Conservation (phyloP, 2,797 vertebrate species). For the Urocyon cinereoargenteus region DNA sequence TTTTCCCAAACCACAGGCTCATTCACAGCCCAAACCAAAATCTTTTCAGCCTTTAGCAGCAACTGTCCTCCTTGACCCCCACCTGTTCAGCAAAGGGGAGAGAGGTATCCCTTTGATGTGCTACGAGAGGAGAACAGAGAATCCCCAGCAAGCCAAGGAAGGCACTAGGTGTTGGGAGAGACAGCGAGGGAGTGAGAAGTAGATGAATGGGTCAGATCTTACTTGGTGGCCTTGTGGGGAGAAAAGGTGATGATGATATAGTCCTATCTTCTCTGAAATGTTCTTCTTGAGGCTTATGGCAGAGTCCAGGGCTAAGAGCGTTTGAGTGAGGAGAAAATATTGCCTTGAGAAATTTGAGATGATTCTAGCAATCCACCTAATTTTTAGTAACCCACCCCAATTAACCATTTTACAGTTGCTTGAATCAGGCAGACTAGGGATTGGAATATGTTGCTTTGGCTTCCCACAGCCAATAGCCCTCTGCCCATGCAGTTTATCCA, state of each 20-base stretch:
- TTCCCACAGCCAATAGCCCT: slow-evolving; percentile 3
- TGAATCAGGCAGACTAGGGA: background rate
- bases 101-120: background rate
- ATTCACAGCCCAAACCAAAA: slow-evolving; percentile 60
- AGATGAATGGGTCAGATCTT: background rate
- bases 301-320: background rate
- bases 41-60: slow-evolving; percentile 45
- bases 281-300: background rate
- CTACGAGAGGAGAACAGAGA: background rate
- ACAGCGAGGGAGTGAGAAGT: background rate
- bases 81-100: slow-evolving; percentile 64
- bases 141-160: background rate
- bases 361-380: background rate
- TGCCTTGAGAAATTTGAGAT: slow-evolving; percentile 27
- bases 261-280: background rate
- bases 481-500: background rate
- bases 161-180: background rate
- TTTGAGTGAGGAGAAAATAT: background rate
- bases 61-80: slow-evolving; percentile 7
- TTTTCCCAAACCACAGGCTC: slow-evolving; percentile 68
- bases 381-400: background rate
- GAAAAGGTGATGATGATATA: background rate
- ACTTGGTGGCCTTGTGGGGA: background rate
- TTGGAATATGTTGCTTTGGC: background rate
- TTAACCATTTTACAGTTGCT: background rate